Percentiles rank a stretch among this genome's conserved stretches.
These are phyloP conservation scores for Poliocrania exsul DNA, from an alignment of 2,797 vertebrate species.

Conservation along the genomic window DNA sequence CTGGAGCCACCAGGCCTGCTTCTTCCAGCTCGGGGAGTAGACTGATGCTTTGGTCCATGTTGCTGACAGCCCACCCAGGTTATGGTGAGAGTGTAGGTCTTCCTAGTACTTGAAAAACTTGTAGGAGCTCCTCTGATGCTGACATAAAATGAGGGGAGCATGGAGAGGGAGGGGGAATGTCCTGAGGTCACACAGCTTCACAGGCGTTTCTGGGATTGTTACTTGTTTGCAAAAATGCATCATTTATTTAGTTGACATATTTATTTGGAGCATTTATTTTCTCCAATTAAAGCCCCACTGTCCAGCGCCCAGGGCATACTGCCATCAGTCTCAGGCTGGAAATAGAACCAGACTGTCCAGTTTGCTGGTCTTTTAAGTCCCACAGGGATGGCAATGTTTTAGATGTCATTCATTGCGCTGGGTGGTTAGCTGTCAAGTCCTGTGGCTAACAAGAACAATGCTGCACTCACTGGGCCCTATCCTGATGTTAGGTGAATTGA, in stretches of 20 bases:
- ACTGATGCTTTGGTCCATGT: not conserved
- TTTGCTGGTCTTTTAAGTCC: slow-evolving; percentile 12
- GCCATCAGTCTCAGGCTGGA: slow-evolving; percentile 43
- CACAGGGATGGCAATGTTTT: not conserved
- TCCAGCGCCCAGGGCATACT: slow-evolving; percentile 42
- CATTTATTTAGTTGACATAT: slow-evolving; percentile 70
- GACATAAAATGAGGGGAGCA: not conserved
- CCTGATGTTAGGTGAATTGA: not conserved
- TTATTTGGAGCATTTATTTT: slow-evolving; percentile 71
- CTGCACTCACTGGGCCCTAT: not conserved
- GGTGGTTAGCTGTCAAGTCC: slow-evolving; percentile 34
- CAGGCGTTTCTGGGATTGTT: slow-evolving; percentile 37
- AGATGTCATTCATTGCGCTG: slow-evolving; percentile 2
- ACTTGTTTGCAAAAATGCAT: slow-evolving; percentile 36
- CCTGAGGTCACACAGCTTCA: slow-evolving; percentile 18
- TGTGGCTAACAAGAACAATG: not conserved
- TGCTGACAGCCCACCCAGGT: not conserved
- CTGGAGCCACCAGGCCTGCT: not conserved
- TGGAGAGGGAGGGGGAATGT: slow-evolving; percentile 5
- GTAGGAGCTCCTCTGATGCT: not conserved
- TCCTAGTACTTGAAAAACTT: not conserved
- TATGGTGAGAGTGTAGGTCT: not conserved
- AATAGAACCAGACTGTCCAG: slow-evolving; percentile 23
- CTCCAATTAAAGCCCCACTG: slow-evolving; percentile 60
- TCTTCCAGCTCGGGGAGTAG: not conserved